Conservation (phyloP, 2,113 vertebrate genomes). For the Oncorhynchus clarkii region DNA sequence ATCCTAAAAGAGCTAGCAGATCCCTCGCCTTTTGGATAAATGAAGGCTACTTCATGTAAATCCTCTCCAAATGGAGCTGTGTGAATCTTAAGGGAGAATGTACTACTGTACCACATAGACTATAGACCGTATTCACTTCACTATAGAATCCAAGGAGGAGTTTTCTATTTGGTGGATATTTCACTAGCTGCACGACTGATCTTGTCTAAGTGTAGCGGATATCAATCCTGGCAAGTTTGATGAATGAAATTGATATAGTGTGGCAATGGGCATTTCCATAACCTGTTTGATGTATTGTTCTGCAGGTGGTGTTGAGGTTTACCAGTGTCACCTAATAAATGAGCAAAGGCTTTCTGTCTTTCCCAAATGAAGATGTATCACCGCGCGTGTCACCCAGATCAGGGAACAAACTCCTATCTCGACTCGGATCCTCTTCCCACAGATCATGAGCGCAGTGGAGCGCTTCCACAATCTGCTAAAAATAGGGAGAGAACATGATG, state of each 20-base stretch:
- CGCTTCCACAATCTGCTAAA: too few relatives aligned
- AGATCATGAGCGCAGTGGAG: too few relatives aligned
- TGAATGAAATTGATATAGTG: slow-evolving; percentile 27
- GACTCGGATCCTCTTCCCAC: not conserved
- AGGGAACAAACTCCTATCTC: slow-evolving; percentile 4
- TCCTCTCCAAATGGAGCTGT: slow-evolving; percentile 33
- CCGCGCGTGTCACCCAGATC: slow-evolving; percentile 9
- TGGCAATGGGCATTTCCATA: slow-evolving; percentile 33
- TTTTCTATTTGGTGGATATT: not conserved
- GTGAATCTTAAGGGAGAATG: slow-evolving; percentile 23
- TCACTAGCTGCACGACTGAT: slow-evolving; percentile 2
- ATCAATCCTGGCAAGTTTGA: slow-evolving; percentile 23
- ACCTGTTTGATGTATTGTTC: slow-evolving; percentile 29
- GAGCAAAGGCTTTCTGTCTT: slow-evolving; percentile 25
- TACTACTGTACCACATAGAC: not conserved
- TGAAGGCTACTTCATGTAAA: slow-evolving; percentile 41
- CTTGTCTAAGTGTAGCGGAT: slow-evolving; percentile 19
- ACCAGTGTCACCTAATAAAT: slow-evolving; percentile 22
- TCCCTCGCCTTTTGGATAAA: slow-evolving; percentile 29
- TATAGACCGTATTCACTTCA: not conserved
- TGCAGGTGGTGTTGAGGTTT: slow-evolving; percentile 9
- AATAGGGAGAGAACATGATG: too few relatives aligned
- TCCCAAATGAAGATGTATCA: slow-evolving; percentile 48
- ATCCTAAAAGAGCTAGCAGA: not conserved
- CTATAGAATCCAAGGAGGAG: not conserved